Percentiles rank a stretch among this genome's conserved stretches.
Evolutionary conservation across 2,113 vertebrate genomes (phyloP).

Genomic region (Gopherus flavomarginatus): DNA sequence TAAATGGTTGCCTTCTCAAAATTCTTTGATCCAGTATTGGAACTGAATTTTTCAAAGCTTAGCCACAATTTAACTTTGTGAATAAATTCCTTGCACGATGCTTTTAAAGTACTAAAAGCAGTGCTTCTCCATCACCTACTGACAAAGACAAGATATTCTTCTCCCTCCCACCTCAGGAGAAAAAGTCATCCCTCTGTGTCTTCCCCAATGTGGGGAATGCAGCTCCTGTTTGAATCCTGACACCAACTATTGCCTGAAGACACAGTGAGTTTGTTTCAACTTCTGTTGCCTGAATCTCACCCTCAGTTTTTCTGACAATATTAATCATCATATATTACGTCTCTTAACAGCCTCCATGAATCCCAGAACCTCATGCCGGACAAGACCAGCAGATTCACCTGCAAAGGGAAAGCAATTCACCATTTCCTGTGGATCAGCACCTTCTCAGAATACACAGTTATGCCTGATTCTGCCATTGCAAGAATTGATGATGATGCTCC

Average conservation of each 20-base stretch:
- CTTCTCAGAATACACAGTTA: slow-evolving; percentile 88
- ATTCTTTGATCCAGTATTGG: no score
- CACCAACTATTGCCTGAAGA: slow-evolving; percentile 83
- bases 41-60: no score
- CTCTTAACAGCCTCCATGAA: neutral
- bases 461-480: slow-evolving; percentile 77
- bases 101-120: no score
- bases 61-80: no score
- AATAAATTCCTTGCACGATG: no score
- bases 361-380: slow-evolving; percentile 68
- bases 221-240: slow-evolving; percentile 81
- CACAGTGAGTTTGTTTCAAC: slow-evolving; percentile 75
- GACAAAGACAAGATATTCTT: no score
- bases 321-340: accelerated
- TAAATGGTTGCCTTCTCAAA: no score
- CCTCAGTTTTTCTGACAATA: accelerated
- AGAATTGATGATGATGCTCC: slow-evolving; percentile 84
- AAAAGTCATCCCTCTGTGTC: slow-evolving; percentile 86
- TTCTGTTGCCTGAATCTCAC: neutral
- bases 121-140: no score
- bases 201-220: slow-evolving; percentile 86
- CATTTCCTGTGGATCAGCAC: slow-evolving; percentile 86
- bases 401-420: slow-evolving; percentile 82
- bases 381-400: slow-evolving; percentile 80
- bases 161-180: slow-evolving; percentile 76